These are phyloP conservation scores for Microcebus murinus DNA, from an alignment of 2,113 vertebrate species.

Conservation along the genomic window DNA sequence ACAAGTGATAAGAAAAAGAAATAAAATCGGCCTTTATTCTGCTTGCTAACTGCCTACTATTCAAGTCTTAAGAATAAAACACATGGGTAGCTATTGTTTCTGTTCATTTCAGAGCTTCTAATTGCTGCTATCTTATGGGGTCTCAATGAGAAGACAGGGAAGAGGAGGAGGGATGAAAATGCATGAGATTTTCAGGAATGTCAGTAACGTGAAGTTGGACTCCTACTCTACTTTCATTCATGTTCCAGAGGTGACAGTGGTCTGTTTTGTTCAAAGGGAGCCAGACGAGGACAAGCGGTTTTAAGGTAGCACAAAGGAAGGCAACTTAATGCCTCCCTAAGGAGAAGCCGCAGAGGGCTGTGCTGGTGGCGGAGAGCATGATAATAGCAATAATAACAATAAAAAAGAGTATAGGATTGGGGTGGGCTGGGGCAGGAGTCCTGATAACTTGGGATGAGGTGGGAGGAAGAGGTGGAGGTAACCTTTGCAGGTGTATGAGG, in stretches of 20 bases:
- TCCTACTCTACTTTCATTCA: slow-evolving; percentile 12
- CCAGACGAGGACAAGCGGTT: slow-evolving; percentile 43
- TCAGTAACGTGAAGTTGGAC: slow-evolving; percentile 36
- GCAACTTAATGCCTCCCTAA: slow-evolving; percentile 62
- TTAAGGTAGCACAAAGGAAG: slow-evolving; percentile 65
- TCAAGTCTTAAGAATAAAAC: slow-evolving; percentile 50
- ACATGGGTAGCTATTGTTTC: slow-evolving; percentile 45
- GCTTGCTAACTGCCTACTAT: slow-evolving; percentile 38
- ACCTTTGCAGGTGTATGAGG: slow-evolving; percentile 21
- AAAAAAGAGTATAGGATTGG: not conserved
- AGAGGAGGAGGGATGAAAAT: not conserved
- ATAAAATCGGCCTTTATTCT: slow-evolving; percentile 4
- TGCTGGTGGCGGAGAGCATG: slow-evolving; percentile 9
- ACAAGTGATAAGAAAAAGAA: not conserved
- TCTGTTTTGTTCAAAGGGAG: slow-evolving; percentile 20
- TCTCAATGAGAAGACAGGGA: slow-evolving; percentile 43
- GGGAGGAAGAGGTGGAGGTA: not conserved
- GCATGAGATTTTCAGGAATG: slow-evolving; percentile 16
- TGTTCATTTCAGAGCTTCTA: slow-evolving; percentile 58
- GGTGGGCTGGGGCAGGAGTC: not conserved
- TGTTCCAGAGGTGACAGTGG: slow-evolving; percentile 60
- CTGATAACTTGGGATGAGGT: not conserved
- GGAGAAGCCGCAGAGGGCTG: slow-evolving; percentile 38
- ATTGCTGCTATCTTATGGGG: slow-evolving; percentile 37
- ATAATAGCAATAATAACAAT: slow-evolving; percentile 53